These are phyloP conservation scores for Aphrophora alni DNA, from an alignment of 2,888 invertebrate genomes.

Conservation along the genomic window DNA sequence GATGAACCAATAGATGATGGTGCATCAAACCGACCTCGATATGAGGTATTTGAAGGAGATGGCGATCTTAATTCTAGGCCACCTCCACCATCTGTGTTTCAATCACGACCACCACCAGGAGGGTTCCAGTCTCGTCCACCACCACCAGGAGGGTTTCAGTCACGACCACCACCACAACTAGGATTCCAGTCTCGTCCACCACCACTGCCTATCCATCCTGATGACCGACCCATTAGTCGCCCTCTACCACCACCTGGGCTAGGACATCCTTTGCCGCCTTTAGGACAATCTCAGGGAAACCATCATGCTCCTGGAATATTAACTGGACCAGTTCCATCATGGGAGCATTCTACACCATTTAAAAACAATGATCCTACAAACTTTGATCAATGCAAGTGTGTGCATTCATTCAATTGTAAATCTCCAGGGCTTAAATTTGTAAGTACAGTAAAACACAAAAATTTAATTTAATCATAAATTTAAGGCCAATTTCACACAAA, in stretches of 20 bases:
- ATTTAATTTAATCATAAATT: slow-evolving; percentile 21
- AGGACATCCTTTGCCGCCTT: background rate
- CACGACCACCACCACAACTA: slow-evolving; percentile 18
- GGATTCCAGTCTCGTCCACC: background rate
- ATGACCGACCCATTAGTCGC: slow-evolving; percentile 7
- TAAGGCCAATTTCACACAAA: too few species aligned
- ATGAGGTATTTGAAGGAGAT: slow-evolving; percentile 22
- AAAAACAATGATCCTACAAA: slow-evolving; percentile 50
- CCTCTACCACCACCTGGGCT: slow-evolving; percentile 18
- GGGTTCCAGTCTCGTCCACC: too few species aligned
- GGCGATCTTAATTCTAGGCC: slow-evolving; percentile 3
- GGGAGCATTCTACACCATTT: slow-evolving; percentile 51
- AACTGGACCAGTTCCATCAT: slow-evolving; percentile 58
- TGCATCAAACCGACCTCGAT: background rate
- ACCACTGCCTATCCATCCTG: slow-evolving; percentile 11
- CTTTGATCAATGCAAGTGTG: slow-evolving; percentile 61
- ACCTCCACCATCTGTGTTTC: slow-evolving; percentile 1
- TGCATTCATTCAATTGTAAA: slow-evolving; percentile 64
- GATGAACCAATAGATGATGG: slow-evolving; percentile 13
- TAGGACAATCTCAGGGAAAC: background rate
- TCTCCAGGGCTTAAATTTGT: slow-evolving; percentile 63
- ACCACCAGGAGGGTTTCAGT: background rate
- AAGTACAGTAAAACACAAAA: slow-evolving; percentile 47
- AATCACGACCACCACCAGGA: background rate
- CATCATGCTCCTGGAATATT: slow-evolving; percentile 49